Percentiles rank a stretch among this genome's conserved stretches.
phyloP scores from a whole-genome alignment of 2,888 invertebrate species.

The Drosophila anomelani region DNA sequence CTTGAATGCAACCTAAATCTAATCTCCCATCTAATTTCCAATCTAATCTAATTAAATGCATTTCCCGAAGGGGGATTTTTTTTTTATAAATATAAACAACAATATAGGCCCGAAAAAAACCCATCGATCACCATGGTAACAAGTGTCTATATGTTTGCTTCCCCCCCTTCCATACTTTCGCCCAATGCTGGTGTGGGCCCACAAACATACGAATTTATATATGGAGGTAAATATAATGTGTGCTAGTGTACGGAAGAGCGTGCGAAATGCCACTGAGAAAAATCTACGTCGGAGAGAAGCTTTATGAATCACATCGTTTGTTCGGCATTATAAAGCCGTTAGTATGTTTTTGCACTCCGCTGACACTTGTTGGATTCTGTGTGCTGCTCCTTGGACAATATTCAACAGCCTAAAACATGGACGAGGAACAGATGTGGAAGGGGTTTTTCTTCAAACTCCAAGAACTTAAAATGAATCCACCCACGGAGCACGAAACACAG shows the following conservation, averaged over 20 bases:
- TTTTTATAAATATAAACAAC: constrained; percentile 8
- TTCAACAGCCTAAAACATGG: constrained; percentile 63
- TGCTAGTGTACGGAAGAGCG: constrained; percentile 37
- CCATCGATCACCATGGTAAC: constrained; percentile 34
- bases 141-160: not conserved
- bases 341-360: constrained; percentile 35
- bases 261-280: constrained; percentile 38
- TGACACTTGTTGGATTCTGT: constrained; percentile 40
- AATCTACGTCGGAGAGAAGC: constrained; percentile 49
- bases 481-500: constrained; percentile 89
- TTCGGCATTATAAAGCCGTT: constrained; percentile 31
- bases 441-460: constrained; percentile 89
- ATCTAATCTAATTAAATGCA: constrained; percentile 1
- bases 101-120: constrained; percentile 4
- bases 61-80: not conserved
- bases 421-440: constrained; percentile 93
- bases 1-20: not conserved
- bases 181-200: constrained; percentile 1
- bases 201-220: constrained; percentile 14
- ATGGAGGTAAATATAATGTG: constrained; percentile 23
- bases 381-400: constrained; percentile 18
- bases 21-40: not conserved
- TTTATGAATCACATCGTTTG: constrained; percentile 44
- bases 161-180: constrained; percentile 10
- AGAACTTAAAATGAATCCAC: constrained; percentile 87